These are phyloP conservation scores for Fissipunctia ypsillon DNA, from an alignment of 2,888 invertebrate genomes.

Conservation along the genomic window DNA sequence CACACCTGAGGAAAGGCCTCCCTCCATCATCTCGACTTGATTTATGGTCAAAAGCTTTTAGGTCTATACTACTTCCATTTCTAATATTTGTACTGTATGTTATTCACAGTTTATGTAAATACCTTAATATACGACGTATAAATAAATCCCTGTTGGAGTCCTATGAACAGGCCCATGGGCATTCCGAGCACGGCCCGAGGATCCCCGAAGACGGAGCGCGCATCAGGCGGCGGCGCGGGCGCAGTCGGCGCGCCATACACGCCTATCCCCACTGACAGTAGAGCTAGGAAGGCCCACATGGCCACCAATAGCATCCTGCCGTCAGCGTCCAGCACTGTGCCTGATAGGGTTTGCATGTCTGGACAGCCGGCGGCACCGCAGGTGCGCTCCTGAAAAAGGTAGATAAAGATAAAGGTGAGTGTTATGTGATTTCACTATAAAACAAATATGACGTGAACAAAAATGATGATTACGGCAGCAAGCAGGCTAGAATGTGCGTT, in stretches of 20 bases:
- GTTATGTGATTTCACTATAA: neutral
- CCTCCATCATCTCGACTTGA: too few species aligned
- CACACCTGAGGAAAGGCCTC: too few species aligned
- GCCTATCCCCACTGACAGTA: constrained; percentile 79
- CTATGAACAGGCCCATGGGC: constrained; percentile 95
- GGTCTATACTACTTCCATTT: too few species aligned
- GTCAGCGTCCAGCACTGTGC: constrained; percentile 79
- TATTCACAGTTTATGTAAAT: too few species aligned
- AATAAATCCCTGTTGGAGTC: constrained; percentile 96
- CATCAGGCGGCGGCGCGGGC: constrained; percentile 82
- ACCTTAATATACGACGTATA: constrained; percentile 95
- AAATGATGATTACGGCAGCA: neutral
- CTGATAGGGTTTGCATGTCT: constrained; percentile 78
- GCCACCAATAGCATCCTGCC: constrained; percentile 82
- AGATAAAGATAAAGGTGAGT: neutral
- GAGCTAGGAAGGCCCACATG: constrained; percentile 81
- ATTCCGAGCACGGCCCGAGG: constrained; percentile 92
- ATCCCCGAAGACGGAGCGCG: constrained; percentile 88
- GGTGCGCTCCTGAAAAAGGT: constrained; percentile 79
- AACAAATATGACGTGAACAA: neutral
- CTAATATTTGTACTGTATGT: too few species aligned
- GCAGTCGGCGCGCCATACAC: constrained; percentile 82
- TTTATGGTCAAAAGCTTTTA: too few species aligned
- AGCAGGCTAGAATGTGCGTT: too few species aligned
- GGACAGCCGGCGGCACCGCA: constrained; percentile 87